Conservation (phyloP, 2,113 vertebrate genomes). For the Tragelaphus buxtoni region DNA sequence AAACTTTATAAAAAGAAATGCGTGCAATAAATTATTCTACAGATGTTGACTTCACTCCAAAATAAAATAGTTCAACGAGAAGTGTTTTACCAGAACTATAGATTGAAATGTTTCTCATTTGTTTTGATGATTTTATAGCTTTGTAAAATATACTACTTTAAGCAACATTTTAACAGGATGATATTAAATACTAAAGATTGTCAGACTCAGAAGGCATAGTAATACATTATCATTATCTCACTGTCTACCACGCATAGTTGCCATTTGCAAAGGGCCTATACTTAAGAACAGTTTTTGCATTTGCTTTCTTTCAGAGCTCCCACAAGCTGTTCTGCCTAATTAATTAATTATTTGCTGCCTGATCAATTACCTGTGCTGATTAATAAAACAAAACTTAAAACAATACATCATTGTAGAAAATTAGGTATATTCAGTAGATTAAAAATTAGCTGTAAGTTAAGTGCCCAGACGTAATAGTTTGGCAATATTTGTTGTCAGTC, state of each 20-base stretch:
- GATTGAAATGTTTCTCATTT: neutral
- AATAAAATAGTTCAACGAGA: neutral
- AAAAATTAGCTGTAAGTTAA: neutral
- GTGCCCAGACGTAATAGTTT: neutral
- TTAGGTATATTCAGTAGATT: neutral
- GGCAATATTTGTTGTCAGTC: neutral
- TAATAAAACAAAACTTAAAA: neutral
- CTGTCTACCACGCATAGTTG: neutral
- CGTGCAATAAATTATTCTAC: neutral
- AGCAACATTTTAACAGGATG: neutral
- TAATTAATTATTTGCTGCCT: neutral
- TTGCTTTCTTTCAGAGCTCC: neutral
- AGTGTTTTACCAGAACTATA: neutral
- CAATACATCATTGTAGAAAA: neutral
- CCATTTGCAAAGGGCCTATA: neutral
- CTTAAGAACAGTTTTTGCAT: neutral
- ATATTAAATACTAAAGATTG: neutral
- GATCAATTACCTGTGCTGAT: neutral
- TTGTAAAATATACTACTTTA: neutral
- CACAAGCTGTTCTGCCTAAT: neutral
- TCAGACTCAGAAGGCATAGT: neutral
- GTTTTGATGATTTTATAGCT: neutral
- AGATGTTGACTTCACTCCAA: neutral
- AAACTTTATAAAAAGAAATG: neutral
- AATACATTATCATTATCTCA: neutral